phyloP scores from a whole-genome alignment of 2,888 invertebrate genomes.

The Dascillus cervinus region DNA sequence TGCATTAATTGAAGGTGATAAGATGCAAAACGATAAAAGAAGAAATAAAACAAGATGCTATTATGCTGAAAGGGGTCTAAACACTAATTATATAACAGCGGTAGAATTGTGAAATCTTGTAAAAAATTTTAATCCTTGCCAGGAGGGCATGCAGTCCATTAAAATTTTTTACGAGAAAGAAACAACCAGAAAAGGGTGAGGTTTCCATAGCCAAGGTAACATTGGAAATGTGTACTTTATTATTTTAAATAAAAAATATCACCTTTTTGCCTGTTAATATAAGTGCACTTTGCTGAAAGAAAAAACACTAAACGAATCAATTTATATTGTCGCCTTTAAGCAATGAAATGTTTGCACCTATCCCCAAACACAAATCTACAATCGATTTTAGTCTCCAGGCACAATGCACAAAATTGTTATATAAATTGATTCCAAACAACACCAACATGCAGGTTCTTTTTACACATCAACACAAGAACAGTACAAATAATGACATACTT shows the following conservation, averaged over 20 bases:
- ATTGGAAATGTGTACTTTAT: conserved; percentile 42
- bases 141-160: neutral
- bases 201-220: conserved; percentile 41
- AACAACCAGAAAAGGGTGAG: conserved; percentile 18
- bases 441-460: conserved; percentile 25
- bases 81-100: conserved; percentile 13
- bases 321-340: conserved; percentile 21
- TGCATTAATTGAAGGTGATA: too few relatives aligned
- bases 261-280: conserved; percentile 27
- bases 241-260: conserved; percentile 24
- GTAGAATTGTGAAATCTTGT: conserved; percentile 21
- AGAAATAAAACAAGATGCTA: conserved; percentile 29
- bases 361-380: too few relatives aligned
- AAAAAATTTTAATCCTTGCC: conserved; percentile 15
- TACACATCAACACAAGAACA: conserved; percentile 21
- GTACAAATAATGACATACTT: conserved; percentile 53
- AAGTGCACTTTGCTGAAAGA: conserved; percentile 31
- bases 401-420: too few relatives aligned
- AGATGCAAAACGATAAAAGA: conserved; percentile 6
- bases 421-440: conserved; percentile 32
- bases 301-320: conserved; percentile 32
- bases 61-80: conserved; percentile 25
- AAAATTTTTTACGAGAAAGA: too few relatives aligned
- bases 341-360: too few relatives aligned
- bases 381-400: conserved; percentile 3